Base-by-base conservation (phyloP, 2,113 vertebrate genomes). In the Dendropsophus ebraccatus region DNA sequence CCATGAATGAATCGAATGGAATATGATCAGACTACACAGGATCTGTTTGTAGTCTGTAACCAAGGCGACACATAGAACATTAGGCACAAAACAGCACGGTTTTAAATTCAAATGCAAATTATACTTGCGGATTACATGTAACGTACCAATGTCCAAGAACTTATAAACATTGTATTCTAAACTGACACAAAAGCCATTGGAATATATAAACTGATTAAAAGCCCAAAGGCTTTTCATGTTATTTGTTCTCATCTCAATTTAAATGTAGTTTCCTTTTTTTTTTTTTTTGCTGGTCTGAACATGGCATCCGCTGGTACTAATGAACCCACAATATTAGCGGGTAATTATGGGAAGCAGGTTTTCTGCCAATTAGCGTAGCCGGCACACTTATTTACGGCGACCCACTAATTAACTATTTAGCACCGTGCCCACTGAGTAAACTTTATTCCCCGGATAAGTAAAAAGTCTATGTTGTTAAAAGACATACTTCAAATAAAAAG, bases 341-440 rank as follows among this genome's bases (percentile, higher is more conserved):
- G 74, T 69, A 85, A 85, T 85, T 85, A 79, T 52, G 75, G 49
- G 25, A 70, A 49, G 37, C 58, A 78, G 32, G 67, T 78, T 54
- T 78, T 69, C 58, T 79, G 47, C 74, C 83, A 85, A 79, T 85
- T 79, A 85, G 62, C 3, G 47, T 35, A 79, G 62, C 54, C 74
- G 28, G 32, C 49, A 41, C 60, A 75, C 49, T 85, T 85, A 69
- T 62, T 58, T 85, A 69, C 28, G 30, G 74, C 67, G 56, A 85
- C 83, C 83, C 83, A 7, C 83, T 85, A 85, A 85, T 78, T 54
- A 85, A 85, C 75, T 69, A 79, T 78, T 85, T 70, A 78, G 83
- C 72, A 21, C 56, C 21, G 23, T 76, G 73, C 74, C 73, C 74
- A 54, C 74, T 85, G 73, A 35, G 83, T 78, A 85, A 45, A 67